Evolutionary conservation across 2,113 vertebrate species (phyloP).

Genomic region (Nesogale talazaci): DNA sequence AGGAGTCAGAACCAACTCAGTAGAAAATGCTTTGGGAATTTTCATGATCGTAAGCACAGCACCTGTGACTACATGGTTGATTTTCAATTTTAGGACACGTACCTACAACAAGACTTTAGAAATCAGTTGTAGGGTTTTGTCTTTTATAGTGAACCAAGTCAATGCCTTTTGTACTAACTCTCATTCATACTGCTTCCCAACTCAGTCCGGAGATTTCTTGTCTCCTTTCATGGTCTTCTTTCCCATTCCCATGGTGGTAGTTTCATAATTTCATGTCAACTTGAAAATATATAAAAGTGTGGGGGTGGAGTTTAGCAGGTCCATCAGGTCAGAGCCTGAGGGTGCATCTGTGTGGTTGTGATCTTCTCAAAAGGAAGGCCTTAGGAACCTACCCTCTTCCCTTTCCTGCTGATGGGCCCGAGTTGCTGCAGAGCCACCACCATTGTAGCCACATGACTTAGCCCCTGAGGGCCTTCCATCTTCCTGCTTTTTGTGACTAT

Average conservation of each 20-base stretch:
- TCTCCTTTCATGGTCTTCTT: background rate
- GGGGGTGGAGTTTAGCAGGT: no score
- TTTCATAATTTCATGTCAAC: no score
- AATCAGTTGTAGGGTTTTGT: background rate
- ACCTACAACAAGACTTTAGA: background rate
- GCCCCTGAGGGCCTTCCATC: no score
- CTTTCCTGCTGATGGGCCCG: no score
- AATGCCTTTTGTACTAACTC: background rate
- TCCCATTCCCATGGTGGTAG: background rate
- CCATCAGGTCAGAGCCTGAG: no score
- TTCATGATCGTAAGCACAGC: background rate
- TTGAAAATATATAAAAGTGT: no score
- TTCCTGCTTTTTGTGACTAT: no score
- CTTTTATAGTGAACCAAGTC: background rate
- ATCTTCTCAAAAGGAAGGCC: no score
- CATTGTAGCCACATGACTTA: no score
- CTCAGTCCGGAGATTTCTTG: background rate
- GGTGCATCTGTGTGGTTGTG: no score
- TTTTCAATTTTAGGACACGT: constrained; percentile 6
- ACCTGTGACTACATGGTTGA: background rate
- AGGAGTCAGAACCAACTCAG: background rate
- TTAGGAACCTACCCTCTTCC: no score
- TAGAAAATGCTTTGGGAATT: background rate
- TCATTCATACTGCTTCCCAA: background rate
- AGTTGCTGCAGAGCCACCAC: no score